These are phyloP conservation scores for Drosophila melanica DNA, from an alignment of 1,140 invertebrate species.

Conservation along the genomic window DNA sequence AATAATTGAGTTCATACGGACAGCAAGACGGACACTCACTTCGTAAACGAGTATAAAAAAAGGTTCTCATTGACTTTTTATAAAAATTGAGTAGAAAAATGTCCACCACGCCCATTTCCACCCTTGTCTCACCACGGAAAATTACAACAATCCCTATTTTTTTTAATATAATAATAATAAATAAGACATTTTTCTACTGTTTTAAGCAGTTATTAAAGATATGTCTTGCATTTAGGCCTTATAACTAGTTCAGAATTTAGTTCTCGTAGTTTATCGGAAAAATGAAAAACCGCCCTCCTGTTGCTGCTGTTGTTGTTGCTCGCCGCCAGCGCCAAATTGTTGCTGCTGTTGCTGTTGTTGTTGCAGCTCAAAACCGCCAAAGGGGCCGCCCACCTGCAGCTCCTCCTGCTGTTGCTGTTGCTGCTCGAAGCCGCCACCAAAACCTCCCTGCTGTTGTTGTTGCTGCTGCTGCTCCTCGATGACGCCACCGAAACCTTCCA, in stretches of 20 bases:
- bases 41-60: too few species aligned
- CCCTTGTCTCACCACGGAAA: too few species aligned
- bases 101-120: too few species aligned
- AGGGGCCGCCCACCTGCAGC: not conserved
- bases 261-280: not conserved
- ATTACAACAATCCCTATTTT: too few species aligned
- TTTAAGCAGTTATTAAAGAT: too few species aligned
- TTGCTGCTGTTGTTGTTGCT: not conserved
- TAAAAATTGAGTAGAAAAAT: too few species aligned
- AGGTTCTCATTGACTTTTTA: too few species aligned
- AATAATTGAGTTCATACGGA: too few species aligned
- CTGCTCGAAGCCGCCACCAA: not conserved
- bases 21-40: too few species aligned
- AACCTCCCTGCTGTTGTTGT: not conserved
- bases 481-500: not conserved
- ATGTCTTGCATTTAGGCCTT: not conserved
- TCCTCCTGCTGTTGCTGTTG: not conserved
- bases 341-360: not conserved
- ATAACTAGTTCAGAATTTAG: not conserved
- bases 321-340: not conserved
- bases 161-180: too few species aligned
- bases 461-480: not conserved
- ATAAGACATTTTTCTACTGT: too few species aligned
- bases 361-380: not conserved
- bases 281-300: not conserved